These are phyloP conservation scores for Heptranchias perlo DNA, from an alignment of 2,113 vertebrate species.

Conservation along the genomic window DNA sequence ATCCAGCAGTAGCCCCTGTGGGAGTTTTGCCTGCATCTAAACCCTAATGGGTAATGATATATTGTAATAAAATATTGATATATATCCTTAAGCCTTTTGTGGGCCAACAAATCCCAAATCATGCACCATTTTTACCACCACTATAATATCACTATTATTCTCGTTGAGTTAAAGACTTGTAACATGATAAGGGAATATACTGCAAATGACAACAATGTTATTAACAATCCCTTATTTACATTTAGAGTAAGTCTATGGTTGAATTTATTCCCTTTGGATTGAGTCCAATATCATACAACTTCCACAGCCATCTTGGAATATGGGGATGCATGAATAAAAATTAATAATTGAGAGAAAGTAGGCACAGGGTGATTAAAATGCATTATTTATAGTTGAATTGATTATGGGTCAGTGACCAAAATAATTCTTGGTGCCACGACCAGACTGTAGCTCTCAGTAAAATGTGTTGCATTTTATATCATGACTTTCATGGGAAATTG, in stretches of 20 bases:
- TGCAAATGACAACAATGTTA: not conserved
- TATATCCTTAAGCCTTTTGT: not conserved
- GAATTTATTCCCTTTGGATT: conserved; percentile 1
- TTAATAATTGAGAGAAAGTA: not conserved
- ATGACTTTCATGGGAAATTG: not conserved
- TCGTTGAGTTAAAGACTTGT: not conserved
- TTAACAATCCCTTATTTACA: conserved; percentile 3
- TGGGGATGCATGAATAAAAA: not conserved
- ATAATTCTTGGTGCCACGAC: not conserved
- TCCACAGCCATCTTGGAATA: not conserved
- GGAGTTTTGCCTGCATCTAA: not conserved
- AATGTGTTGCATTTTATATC: not conserved
- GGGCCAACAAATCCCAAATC: not conserved
- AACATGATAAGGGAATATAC: not conserved
- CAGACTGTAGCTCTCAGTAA: not conserved
- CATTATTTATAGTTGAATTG: not conserved
- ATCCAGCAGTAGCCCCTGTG: not conserved
- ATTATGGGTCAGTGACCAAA: not conserved
- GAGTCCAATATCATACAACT: not conserved
- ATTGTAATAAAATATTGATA: conserved; percentile 3
- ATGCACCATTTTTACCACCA: not conserved
- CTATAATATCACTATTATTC: not conserved
- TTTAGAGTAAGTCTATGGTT: not conserved
- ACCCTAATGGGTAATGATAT: not conserved
- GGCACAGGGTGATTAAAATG: not conserved